Base-by-base conservation (phyloP, 2,888 invertebrate species). In the Pseudococcus longispinus region DNA sequence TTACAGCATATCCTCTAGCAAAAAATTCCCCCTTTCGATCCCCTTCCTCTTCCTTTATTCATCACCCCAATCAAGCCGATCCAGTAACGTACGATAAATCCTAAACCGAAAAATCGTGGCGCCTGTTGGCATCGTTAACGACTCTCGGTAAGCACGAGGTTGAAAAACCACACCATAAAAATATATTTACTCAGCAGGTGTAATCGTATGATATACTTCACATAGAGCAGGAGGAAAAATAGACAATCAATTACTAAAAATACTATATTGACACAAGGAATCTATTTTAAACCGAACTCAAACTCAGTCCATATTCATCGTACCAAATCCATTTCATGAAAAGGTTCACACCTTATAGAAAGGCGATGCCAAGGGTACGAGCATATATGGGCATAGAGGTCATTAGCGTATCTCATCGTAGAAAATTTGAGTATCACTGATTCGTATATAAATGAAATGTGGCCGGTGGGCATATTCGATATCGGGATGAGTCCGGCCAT, bases 401-500 rank as follows among this genome's bases (percentile, higher is more conserved):
- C 46, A 83, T 83, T 83, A 51, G 15, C 29, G 5, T 9, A 46
- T 1, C 8, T n/a, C 13, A 18, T 37, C 13, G 13, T 37, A 13
- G 29, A 51, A 55, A 60, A 55, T 84, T 84, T 84, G 84, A 84
- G 84, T 32, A 84, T 23, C 84, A 51, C 84, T 84, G 84, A 37
- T 60, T 37, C 26, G 20, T 84, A 37, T 37, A 37, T 37, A 60
- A 84, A 51, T 60, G 84, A 84, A 84, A 84, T 32, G 32, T 37
- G 11, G 37, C 84, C 60, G 15, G 37, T 13, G 26, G 84, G 51
- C 46, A 84, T 84, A 84, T 51, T 51, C 83, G 23, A 84, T 84
- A 51, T 51, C 84, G 37, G 84, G 51, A 84, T 84, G 80, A 86
- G 86, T 86, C 77, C 77, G 86, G 86, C 86, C 74, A 80, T 74